Evolutionary conservation across 2,888 invertebrate species (phyloP).

Genomic region (Lottia gigantea): DNA sequence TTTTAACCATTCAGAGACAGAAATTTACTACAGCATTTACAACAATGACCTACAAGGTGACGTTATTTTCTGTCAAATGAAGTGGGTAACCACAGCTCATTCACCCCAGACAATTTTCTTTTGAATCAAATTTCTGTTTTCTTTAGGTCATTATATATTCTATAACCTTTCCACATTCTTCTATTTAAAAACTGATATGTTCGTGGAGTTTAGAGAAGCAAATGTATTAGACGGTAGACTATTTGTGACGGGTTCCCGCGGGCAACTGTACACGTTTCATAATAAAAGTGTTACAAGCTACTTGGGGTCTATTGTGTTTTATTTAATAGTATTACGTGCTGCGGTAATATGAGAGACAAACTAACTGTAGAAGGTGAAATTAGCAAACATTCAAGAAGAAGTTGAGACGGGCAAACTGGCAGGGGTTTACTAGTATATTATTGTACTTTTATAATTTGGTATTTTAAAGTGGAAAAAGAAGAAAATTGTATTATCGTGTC

Average conservation of each 20-base stretch:
- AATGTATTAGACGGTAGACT: not conserved
- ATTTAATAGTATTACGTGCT: conserved; percentile 5
- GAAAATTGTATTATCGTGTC: no score
- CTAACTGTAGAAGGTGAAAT: not conserved
- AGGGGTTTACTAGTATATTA: no score
- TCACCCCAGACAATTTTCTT: not conserved
- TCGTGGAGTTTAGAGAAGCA: conserved; percentile 4
- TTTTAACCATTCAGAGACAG: no score
- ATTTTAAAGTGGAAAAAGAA: no score
- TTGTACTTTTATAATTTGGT: no score
- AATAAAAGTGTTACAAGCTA: conserved; percentile 6
- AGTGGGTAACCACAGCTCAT: no score
- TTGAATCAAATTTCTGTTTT: conserved; percentile 3
- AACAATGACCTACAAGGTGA: no score
- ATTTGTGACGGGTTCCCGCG: conserved; percentile 3
- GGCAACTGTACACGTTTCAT: conserved; percentile 2
- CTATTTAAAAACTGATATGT: not conserved
- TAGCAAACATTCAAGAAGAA: conserved; percentile 2
- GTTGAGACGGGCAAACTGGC: not conserved
- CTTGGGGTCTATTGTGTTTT: not conserved
- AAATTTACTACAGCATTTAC: no score
- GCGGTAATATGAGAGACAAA: not conserved
- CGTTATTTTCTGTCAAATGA: no score
- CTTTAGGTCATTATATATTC: conserved; percentile 1
- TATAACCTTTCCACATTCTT: not conserved